Conservation (phyloP, 2,888 invertebrate genomes). For the Zele albiditarsus region DNA sequence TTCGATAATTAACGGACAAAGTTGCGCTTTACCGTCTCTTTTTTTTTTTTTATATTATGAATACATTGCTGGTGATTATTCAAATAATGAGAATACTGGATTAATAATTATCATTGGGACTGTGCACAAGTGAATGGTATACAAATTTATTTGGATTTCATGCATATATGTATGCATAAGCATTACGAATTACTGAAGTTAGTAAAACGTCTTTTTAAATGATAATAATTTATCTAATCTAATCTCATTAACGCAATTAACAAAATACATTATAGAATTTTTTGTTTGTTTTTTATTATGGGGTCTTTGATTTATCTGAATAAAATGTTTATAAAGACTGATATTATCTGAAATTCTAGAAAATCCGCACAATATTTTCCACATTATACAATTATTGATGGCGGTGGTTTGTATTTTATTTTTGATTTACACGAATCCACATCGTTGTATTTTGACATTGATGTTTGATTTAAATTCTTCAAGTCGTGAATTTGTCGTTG, state of each 20-base stretch:
- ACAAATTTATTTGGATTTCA: neutral
- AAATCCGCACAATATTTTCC: neutral
- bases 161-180: neutral
- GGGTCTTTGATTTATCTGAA: conserved; percentile 51
- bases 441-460: neutral
- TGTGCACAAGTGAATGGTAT: neutral
- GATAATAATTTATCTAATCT: neutral
- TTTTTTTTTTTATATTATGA: neutral
- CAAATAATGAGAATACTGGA: neutral
- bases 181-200: too few species aligned
- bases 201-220: too few species aligned
- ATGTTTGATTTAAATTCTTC: neutral
- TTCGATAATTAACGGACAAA: neutral
- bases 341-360: conserved; percentile 24
- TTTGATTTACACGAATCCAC: neutral
- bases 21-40: neutral
- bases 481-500: neutral
- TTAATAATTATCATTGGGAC: neutral
- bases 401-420: conserved; percentile 45
- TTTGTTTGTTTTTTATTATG: conserved; percentile 33
- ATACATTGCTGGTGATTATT: neutral
- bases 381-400: conserved; percentile 51
- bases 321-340: conserved; percentile 52
- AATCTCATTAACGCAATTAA: neutral
- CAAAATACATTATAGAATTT: conserved; percentile 3